Evolutionary conservation across 2,888 invertebrate genomes (phyloP).

Genomic region (Drosophila hamatofila): DNA sequence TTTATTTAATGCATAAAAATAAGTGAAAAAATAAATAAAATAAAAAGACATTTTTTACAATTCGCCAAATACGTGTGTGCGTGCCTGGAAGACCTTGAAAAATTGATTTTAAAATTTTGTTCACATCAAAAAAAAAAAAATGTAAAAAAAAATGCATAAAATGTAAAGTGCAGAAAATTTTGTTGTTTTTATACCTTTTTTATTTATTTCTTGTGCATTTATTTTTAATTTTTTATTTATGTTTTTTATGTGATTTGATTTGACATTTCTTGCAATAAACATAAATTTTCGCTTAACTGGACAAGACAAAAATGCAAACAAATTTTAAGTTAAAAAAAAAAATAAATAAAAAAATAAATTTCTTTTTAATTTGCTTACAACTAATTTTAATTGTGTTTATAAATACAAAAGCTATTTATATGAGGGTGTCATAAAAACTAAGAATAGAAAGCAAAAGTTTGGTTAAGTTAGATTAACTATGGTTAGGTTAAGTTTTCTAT

Average conservation of each 20-base stretch:
- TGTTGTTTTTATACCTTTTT: constrained; percentile 1
- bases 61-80: constrained; percentile 7
- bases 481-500: no score
- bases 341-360: neutral
- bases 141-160: constrained; percentile 8
- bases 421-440: neutral
- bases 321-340: neutral
- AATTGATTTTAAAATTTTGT: neutral
- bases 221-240: constrained; percentile 8
- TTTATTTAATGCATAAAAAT: neutral
- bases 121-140: neutral
- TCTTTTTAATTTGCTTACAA: neutral
- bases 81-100: constrained; percentile 26
- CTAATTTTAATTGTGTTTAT: neutral
- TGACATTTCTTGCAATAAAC: constrained; percentile 8
- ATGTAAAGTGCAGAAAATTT: constrained; percentile 31
- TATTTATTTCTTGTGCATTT: constrained; percentile 7
- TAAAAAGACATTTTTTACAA: neutral
- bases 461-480: no score
- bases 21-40: neutral
- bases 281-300: constrained; percentile 9
- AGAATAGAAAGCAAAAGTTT: neutral
- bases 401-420: neutral
- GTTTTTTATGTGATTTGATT: constrained; percentile 11
- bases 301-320: neutral